These are phyloP conservation scores for Drosophila ambigua DNA, from an alignment of 1,140 invertebrate genomes.

Conservation along the genomic window DNA sequence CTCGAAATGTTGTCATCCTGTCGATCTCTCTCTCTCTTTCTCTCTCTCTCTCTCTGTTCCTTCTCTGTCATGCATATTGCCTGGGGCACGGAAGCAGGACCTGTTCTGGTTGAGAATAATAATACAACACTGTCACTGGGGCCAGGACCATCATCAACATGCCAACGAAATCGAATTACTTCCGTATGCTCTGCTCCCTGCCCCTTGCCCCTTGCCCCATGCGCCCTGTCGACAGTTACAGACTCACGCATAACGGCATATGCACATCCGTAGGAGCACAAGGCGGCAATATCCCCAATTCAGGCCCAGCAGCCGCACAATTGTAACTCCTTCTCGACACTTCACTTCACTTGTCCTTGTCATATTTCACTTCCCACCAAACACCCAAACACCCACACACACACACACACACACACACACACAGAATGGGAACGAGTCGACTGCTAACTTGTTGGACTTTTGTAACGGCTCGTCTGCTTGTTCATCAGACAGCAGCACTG, in stretches of 20 bases:
- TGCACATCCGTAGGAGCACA: background rate
- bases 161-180: slow-evolving; percentile 78
- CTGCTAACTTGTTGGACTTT: slow-evolving; percentile 74
- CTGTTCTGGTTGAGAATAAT: slow-evolving; percentile 27
- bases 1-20: slow-evolving; percentile 45
- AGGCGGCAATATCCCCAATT: slow-evolving; percentile 31
- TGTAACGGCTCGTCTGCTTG: slow-evolving; percentile 55
- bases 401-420: slow-evolving; percentile 5
- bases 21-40: background rate
- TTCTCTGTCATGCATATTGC: slow-evolving; percentile 36
- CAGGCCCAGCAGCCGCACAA: slow-evolving; percentile 35
- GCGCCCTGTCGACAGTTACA: slow-evolving; percentile 21
- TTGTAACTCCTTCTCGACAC: slow-evolving; percentile 48
- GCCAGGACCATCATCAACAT: slow-evolving; percentile 60
- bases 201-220: slow-evolving; percentile 15
- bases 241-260: background rate
- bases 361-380: slow-evolving; percentile 17
- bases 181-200: slow-evolving; percentile 61
- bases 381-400: slow-evolving; percentile 15
- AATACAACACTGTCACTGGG: slow-evolving; percentile 56
- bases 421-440: background rate
- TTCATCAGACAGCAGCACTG: slow-evolving; percentile 43
- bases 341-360: slow-evolving; percentile 61
- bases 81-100: slow-evolving; percentile 2
- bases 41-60: background rate